Evolutionary conservation across 2,888 invertebrate genomes (phyloP), one percentile per base, ranked within the genome.

Genomic region (Pterobdella sp.): DNA sequence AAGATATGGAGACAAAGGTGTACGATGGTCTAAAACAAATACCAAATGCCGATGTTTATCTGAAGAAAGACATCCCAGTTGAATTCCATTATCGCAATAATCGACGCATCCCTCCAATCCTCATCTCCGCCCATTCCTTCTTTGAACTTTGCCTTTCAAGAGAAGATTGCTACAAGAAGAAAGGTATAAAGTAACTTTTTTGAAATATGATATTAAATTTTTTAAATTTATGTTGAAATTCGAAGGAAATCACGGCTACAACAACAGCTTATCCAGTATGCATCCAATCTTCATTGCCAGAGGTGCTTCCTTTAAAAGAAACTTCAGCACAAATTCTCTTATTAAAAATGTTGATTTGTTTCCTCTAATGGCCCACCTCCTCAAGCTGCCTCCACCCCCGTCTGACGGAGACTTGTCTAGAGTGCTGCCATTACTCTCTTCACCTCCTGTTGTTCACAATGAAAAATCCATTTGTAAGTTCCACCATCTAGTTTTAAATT

Each of bases 261-360:
- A 82, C 78, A 83, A 89, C 79, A 82, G 81, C 66, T 81, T 85
- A 1, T 75, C 80, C 64, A 83, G 84, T 68, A 90, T 90, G 90
- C 87, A 87, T 78, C 88, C 90, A 3, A 87, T 89, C 78, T 90
- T 90, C 80, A 87, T 90, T 79, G 90, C 89, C 0, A 84, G 86
- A 76, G 90, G 90, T 1, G 83, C 83, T 37, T 79, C 79, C 1
- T 82, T 84, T 76, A 81, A 80, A 76, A 72, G 74, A 32, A 78
- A 79, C 22, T 76, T 75, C 56, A 76, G 72, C 1, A 77, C 79
- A 2, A 76, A 79, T 3, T 18, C n/a, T n/a, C 77, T 77, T 7
- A 81, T 84, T 71, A 74, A 81, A 69, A 82, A 77, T 75, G 80
- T 82, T 0, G 82, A 84, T 74, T 76, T 84, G 2, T 84, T 83